These are phyloP conservation scores for Cephus pulcher DNA, from an alignment of 2,888 invertebrate genomes.

Conservation along the genomic window DNA sequence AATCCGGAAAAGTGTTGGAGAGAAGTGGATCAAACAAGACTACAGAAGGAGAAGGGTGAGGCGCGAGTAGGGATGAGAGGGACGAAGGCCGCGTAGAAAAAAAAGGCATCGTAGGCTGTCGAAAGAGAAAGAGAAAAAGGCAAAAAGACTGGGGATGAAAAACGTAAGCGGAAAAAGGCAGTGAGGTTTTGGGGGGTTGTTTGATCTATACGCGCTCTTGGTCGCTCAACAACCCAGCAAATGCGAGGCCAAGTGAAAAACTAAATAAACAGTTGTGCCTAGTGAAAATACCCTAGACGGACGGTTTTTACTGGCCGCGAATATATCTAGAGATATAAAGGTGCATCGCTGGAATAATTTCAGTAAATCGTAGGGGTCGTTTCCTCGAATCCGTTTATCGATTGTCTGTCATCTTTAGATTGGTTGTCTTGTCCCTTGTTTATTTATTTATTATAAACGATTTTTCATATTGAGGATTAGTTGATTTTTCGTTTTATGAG, in stretches of 20 bases:
- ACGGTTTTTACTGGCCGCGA: not conserved
- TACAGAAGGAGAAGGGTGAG: not conserved
- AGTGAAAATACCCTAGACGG: not conserved
- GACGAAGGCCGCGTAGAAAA: not conserved
- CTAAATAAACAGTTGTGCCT: conserved; percentile 5
- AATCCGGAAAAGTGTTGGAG: not conserved
- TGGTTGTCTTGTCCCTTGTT: not conserved
- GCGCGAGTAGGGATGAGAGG: not conserved
- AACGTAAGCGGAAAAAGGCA: conserved; percentile 10
- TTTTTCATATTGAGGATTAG: not conserved
- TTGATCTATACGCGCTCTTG: conserved; percentile 24
- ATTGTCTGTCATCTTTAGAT: too few relatives aligned
- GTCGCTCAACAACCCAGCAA: conserved; percentile 19
- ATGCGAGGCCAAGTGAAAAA: conserved; percentile 4
- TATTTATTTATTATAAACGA: not conserved
- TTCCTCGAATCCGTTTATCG: too few relatives aligned
- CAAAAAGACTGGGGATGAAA: not conserved
- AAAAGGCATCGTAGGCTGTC: not conserved
- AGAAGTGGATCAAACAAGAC: not conserved
- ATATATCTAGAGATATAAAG: not conserved
- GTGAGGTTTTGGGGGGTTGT: conserved; percentile 10
- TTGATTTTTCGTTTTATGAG: not conserved
- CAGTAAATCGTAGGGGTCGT: too few relatives aligned
- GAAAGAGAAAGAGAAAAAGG: conserved; percentile 1
- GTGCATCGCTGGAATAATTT: not conserved